Evolutionary conservation across 2,888 invertebrate genomes (phyloP).

Genomic region (Ferdinandea cuprea): DNA sequence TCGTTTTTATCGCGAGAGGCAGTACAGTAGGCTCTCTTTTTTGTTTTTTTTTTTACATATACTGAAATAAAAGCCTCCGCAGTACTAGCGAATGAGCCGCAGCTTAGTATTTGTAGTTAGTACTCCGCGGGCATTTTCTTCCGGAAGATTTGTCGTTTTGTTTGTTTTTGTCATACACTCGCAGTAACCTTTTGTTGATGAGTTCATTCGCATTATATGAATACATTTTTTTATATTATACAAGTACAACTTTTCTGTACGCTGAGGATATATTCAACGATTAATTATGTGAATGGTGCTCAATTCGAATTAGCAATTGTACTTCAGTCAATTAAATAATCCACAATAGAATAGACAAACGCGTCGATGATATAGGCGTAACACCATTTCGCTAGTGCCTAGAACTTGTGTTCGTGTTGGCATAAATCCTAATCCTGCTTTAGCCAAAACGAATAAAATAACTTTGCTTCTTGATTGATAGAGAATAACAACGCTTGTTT

Average conservation of each 20-base stretch:
- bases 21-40: constrained; percentile 29
- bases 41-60: constrained; percentile 11
- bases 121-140: constrained; percentile 21
- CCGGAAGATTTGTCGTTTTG: constrained; percentile 6
- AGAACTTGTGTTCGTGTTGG: constrained; percentile 32
- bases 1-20: constrained; percentile 25
- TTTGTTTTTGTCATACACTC: constrained; percentile 16
- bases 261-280: constrained; percentile 1
- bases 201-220: constrained; percentile 45
- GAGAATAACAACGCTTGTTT: not conserved
- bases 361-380: constrained; percentile 17
- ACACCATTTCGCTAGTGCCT: constrained; percentile 18
- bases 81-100: not conserved
- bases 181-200: constrained; percentile 34
- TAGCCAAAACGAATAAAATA: constrained; percentile 4
- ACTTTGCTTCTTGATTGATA: constrained; percentile 9
- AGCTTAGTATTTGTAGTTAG: not conserved
- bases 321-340: constrained; percentile 47
- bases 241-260: not conserved
- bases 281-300: constrained; percentile 31
- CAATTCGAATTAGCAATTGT: constrained; percentile 49
- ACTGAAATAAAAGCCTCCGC: not conserved
- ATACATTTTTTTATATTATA: constrained; percentile 8
- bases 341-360: constrained; percentile 15
- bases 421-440: constrained; percentile 34